These are phyloP conservation scores for Colletes collaris DNA, from an alignment of 2,888 invertebrate species.

Conservation along the genomic window DNA sequence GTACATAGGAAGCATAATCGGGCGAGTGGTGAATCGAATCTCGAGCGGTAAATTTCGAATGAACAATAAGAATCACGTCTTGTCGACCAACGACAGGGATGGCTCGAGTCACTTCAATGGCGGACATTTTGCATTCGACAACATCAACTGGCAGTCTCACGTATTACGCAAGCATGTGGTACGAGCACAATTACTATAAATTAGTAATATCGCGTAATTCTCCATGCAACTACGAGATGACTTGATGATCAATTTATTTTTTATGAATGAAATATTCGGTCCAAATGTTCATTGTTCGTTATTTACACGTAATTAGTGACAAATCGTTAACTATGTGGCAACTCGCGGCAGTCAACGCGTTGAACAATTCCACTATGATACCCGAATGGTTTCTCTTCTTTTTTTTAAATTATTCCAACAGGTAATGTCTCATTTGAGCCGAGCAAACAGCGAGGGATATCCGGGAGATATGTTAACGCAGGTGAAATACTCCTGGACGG, in stretches of 20 bases:
- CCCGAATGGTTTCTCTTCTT: not conserved
- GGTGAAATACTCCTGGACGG: conserved; percentile 84
- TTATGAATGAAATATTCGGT: too few species aligned
- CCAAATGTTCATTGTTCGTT: too few species aligned
- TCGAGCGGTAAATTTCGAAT: conserved; percentile 82
- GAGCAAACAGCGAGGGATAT: conserved; percentile 84
- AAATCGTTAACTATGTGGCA: too few species aligned
- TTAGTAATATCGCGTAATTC: not conserved
- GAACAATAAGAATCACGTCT: conserved; percentile 80
- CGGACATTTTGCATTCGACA: conserved; percentile 83
- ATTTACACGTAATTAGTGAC: too few species aligned
- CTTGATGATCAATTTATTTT: too few species aligned
- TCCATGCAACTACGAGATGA: too few species aligned
- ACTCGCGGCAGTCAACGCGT: too few species aligned
- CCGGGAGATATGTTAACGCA: conserved; percentile 84
- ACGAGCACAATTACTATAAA: conserved; percentile 25
- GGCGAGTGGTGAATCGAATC: conserved; percentile 84
- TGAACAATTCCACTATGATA: too few species aligned
- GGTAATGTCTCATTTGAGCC: conserved; percentile 83
- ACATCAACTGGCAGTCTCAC: conserved; percentile 81
- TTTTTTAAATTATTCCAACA: conserved; percentile 30
- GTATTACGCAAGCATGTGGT: conserved; percentile 73
- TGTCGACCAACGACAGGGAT: conserved; percentile 66
- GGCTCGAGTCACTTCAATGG: conserved; percentile 41
- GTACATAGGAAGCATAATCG: conserved; percentile 85